Evolutionary conservation across 2,888 invertebrate species (phyloP).

Genomic region (Caenorhabditis becei): DNA sequence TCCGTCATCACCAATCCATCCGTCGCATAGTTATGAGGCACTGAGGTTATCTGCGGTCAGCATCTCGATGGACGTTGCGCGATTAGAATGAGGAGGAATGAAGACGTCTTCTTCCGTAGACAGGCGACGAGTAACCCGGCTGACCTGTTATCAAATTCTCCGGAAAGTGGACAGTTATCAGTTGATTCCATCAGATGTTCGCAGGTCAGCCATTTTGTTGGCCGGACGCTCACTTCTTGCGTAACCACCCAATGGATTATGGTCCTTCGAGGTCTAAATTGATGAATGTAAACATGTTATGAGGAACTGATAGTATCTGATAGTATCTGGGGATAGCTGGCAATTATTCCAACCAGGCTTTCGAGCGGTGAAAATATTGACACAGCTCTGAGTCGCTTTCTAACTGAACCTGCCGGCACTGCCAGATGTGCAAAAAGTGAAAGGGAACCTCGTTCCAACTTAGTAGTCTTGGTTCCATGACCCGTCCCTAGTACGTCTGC

Average conservation of each 20-base stretch:
- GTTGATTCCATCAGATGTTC: constrained; percentile 46
- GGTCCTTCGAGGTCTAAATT: background rate
- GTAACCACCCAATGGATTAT: constrained; percentile 45
- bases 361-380: background rate
- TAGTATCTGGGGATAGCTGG: background rate
- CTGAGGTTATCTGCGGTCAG: constrained; percentile 57
- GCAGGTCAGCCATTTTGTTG: constrained; percentile 53
- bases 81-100: constrained; percentile 48
- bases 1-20: constrained; percentile 33
- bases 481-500: background rate
- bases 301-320: background rate
- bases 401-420: constrained; percentile 1
- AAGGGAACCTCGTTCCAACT: background rate
- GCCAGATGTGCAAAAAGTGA: background rate
- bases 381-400: background rate
- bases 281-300: background rate
- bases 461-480: too few relatives aligned
- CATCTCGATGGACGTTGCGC: constrained; percentile 52
- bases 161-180: constrained; percentile 38
- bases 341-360: background rate
- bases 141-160: constrained; percentile 58
- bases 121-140: constrained; percentile 12
- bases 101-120: constrained; percentile 47
- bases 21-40: constrained; percentile 47
- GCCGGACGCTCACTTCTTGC: constrained; percentile 29